Percentiles rank a stretch among this genome's conserved stretches.
Conservation (phyloP, 2,113 vertebrate genomes). For the Ochotona curzoniae region DNA sequence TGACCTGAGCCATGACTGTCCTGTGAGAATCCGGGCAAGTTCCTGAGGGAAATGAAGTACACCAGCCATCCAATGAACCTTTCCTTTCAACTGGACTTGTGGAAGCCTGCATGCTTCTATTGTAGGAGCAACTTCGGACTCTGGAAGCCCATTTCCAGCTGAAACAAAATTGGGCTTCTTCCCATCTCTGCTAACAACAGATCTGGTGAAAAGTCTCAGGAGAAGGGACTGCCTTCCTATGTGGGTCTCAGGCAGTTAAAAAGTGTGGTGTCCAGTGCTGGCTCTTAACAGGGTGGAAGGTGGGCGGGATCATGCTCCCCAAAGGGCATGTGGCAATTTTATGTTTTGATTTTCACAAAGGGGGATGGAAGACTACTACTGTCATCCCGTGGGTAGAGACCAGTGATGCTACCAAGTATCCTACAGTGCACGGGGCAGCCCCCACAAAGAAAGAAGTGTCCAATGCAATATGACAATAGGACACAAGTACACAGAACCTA, state of each 20-base stretch:
- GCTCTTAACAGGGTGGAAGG: not conserved
- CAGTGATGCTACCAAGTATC: not conserved
- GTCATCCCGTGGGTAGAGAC: not conserved
- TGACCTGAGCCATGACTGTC: not conserved
- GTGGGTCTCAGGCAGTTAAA: not conserved
- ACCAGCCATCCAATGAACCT: not conserved
- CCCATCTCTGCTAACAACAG: not conserved
- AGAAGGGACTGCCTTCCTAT: not conserved
- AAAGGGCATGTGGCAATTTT: not conserved
- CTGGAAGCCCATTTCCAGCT: not conserved
- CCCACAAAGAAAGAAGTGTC: not conserved
- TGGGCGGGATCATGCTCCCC: too few relatives aligned
- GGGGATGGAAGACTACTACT: too few relatives aligned
- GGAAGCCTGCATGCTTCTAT: not conserved
- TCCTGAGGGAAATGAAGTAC: not conserved
- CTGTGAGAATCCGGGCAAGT: accelerated
- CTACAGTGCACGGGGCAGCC: not conserved
- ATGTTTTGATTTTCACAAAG: not conserved
- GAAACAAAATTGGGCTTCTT: not conserved
- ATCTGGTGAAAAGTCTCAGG: too few relatives aligned
- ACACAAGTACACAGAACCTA: not conserved
- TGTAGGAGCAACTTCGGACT: not conserved
- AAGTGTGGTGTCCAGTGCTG: not conserved
- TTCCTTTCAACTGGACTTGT: not conserved
- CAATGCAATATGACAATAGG: not conserved